These are phyloP conservation scores for Ailuropoda melanoleuca DNA, from an alignment of 2,113 vertebrate genomes.

Conservation along the genomic window DNA sequence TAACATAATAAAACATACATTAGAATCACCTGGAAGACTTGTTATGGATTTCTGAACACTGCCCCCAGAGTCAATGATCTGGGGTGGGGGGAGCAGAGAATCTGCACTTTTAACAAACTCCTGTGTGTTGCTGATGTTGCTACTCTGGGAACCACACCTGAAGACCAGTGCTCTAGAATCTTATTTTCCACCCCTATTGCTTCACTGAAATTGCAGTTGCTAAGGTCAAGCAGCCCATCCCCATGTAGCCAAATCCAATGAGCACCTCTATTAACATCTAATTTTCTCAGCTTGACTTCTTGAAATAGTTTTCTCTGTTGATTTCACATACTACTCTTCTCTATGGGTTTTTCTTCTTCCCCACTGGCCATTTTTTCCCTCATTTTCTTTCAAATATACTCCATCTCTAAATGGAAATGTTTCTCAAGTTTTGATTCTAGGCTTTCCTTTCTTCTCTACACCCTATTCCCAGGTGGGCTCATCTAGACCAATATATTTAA, in stretches of 20 bases:
- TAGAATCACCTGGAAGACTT: neutral
- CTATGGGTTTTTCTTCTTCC: neutral
- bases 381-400: neutral
- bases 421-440: neutral
- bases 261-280: neutral
- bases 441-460: neutral
- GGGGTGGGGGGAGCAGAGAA: neutral
- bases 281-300: neutral
- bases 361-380: neutral
- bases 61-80: neutral
- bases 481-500: neutral
- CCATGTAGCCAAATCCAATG: neutral
- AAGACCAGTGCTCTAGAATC: neutral
- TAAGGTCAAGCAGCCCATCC: neutral
- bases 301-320: neutral
- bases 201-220: neutral
- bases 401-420: neutral
- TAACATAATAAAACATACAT: neutral
- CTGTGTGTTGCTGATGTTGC: neutral
- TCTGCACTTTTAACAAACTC: neutral
- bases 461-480: neutral
- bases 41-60: neutral
- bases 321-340: neutral
- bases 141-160: neutral
- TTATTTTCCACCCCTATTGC: neutral